Evolutionary conservation across 2,888 invertebrate species (phyloP), one percentile per base, ranked within the genome.

Genomic region (Unio pictorum): DNA sequence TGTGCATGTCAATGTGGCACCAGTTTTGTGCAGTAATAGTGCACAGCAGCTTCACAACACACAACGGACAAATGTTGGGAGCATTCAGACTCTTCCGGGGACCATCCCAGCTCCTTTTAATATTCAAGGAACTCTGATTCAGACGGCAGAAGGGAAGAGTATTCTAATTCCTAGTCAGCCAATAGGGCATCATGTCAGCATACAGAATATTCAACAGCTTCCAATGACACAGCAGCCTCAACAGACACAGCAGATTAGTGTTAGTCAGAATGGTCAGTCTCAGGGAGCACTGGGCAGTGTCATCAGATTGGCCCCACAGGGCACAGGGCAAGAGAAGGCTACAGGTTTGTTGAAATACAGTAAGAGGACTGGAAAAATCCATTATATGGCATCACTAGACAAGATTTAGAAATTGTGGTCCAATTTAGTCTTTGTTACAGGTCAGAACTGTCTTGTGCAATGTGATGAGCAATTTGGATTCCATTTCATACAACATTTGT

Each of bases 111-210:
- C 45, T 45, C 74, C 81, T 57, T 78, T 82, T 54, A 81, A 77
- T 62, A 75, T 84, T 55, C 86, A 84, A 76, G 86, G 85, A 18
- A 84, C 85, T 28, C 71, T 86, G 55, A 84, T 86, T 61, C 84
- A 86, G 71, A 85, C 85, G 20, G 74, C 85, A 5, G 81, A 84
- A 64, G 86, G 86, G 8, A 86, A 84, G 62, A 80, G 81, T 70
- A 83, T 85, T 55, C 71, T 86, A 18, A 84, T 83, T 63, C 81
- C 81, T 18, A 79, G 76, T 71, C 77, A 80, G 66, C 76, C 77
- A 60, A 65, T 81, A 15, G 77, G 81, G 15, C 83, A 84, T 62
- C 80, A 79, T 57, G 79, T 83, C 62, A 81, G 81, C 70, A 74
- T 84, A 28, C 81, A 81, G 66, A 78, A 73, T 59, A 67, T 82